These are phyloP conservation scores for Regulus satrapa DNA, from an alignment of 2,113 vertebrate species.

Conservation along the genomic window DNA sequence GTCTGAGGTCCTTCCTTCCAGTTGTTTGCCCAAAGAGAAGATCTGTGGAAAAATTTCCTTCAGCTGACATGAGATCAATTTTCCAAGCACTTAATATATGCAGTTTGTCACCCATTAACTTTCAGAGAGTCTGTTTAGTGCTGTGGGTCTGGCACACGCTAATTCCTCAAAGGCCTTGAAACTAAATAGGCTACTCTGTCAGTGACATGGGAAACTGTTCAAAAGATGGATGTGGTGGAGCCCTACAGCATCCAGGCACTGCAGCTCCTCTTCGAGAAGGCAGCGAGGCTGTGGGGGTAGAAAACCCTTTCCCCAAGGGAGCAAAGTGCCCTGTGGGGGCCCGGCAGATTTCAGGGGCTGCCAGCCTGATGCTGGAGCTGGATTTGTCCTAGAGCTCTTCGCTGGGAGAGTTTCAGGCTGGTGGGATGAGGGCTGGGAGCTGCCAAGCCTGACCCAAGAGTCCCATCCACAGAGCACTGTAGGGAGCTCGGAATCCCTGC, in stretches of 20 bases:
- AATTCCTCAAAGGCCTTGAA: constrained; percentile 44
- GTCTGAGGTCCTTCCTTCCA: background rate
- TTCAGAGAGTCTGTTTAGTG: background rate
- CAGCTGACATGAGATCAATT: background rate
- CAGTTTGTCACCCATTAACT: constrained; percentile 20
- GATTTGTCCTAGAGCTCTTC: background rate
- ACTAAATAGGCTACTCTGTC: constrained; percentile 31
- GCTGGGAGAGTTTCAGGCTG: background rate
- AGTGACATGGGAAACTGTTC: background rate
- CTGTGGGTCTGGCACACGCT: background rate
- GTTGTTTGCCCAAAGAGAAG: background rate
- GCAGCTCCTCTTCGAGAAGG: background rate
- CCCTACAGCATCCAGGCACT: background rate
- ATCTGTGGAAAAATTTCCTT: background rate
- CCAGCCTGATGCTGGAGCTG: background rate
- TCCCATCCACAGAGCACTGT: rapidly evolving
- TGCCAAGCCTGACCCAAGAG: background rate
- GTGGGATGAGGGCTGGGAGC: background rate
- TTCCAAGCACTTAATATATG: background rate
- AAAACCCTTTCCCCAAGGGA: rapidly evolving
- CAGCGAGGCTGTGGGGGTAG: background rate
- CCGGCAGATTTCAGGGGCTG: background rate
- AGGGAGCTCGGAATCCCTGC: background rate
- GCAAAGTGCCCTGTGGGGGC: background rate
- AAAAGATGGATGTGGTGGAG: background rate